phyloP scores from a whole-genome alignment of 2,113 vertebrate genomes.

The Pantherophis guttatus region DNA sequence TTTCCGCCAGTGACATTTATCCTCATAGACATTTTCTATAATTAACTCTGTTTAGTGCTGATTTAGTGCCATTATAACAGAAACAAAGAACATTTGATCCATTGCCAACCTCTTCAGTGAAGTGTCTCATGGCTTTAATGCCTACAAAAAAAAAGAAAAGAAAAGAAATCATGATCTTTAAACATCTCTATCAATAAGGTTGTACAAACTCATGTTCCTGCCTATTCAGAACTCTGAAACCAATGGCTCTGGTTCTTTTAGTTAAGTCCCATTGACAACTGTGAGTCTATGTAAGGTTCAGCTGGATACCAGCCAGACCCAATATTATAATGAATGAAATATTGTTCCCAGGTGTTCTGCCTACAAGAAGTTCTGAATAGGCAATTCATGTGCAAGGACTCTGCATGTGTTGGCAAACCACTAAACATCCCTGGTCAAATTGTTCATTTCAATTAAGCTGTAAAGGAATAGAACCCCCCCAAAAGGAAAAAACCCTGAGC shows the following conservation, averaged over 20 bases:
- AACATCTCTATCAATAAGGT: conserved; percentile 5
- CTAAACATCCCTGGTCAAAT: not conserved
- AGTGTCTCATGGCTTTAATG: conserved; percentile 10
- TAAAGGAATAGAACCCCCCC: not conserved
- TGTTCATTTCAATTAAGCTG: not conserved
- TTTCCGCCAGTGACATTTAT: conserved; percentile 18
- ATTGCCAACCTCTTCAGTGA: conserved; percentile 13
- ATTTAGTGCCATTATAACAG: conserved; percentile 29
- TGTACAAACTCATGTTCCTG: not conserved
- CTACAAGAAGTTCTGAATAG: not conserved
- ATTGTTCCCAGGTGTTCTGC: not conserved
- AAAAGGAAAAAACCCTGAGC: not conserved
- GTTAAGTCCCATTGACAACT: not conserved
- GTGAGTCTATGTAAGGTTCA: not conserved
- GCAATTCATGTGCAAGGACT: not conserved
- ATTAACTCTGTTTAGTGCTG: conserved; percentile 6
- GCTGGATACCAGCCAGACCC: not conserved
- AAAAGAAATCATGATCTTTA: conserved; percentile 2
- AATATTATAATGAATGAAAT: not conserved
- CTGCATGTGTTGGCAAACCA: not conserved
- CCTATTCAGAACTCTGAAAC: not conserved
- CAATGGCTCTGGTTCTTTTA: not conserved
- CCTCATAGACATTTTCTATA: conserved; percentile 19
- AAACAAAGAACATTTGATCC: conserved; percentile 23
- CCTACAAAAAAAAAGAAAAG: not conserved